Conservation (phyloP, 1,140 invertebrate genomes). For the Musca vetustissima region DNA sequence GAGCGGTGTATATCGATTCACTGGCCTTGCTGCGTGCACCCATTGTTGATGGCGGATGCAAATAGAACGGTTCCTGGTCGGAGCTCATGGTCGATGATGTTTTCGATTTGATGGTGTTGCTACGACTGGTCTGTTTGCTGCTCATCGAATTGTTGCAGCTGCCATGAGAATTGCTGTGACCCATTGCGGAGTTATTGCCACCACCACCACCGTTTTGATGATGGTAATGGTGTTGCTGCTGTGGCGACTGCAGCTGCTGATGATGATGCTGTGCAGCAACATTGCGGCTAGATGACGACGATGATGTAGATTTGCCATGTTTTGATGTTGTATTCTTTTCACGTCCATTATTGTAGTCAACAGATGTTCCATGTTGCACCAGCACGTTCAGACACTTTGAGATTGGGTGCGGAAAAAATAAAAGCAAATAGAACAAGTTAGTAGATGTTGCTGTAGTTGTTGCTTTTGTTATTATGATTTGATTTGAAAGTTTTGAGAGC, state of each 20-base stretch:
- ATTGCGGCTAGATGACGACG: constrained; percentile 28
- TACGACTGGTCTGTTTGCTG: constrained; percentile 51
- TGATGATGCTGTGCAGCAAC: constrained; percentile 30
- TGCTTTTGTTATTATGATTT: neutral
- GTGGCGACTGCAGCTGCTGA: too few relatives aligned
- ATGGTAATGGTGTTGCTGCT: constrained; percentile 37
- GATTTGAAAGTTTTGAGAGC: constrained; percentile 16
- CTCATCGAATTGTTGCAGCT: constrained; percentile 53
- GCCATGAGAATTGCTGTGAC: constrained; percentile 32
- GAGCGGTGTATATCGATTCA: constrained; percentile 46
- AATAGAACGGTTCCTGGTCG: constrained; percentile 68
- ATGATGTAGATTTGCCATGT: constrained; percentile 39
- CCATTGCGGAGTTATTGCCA: neutral
- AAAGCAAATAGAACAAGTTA: constrained; percentile 7
- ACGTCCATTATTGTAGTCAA: constrained; percentile 59
- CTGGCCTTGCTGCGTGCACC: constrained; percentile 43
- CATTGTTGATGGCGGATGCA: constrained; percentile 64
- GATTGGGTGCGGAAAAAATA: neutral
- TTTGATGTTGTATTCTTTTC: constrained; percentile 32
- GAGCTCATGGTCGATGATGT: constrained; percentile 53
- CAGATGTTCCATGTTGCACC: constrained; percentile 72
- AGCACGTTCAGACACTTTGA: constrained; percentile 72
- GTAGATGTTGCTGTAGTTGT: neutral
- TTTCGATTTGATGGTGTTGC: constrained; percentile 53
- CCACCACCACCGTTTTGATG: constrained; percentile 38